A percentile compares a stretch with the other conserved stretches of the same genome.
Evolutionary conservation across 2,888 invertebrate species (phyloP).

Genomic region (Athalia rosae): DNA sequence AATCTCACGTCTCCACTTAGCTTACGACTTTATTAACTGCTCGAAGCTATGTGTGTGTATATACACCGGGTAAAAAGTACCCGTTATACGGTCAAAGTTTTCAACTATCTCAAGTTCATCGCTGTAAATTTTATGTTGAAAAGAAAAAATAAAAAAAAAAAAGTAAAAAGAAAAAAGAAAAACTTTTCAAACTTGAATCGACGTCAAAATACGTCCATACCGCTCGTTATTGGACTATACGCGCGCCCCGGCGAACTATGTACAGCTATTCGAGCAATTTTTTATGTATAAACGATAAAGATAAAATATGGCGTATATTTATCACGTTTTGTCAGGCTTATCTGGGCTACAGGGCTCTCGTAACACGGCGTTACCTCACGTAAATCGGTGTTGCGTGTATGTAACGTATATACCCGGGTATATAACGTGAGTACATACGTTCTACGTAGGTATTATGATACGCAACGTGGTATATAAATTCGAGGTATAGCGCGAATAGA

Average conservation of each 20-base stretch:
- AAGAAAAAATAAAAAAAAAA: too few species aligned
- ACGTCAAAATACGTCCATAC: too few species aligned
- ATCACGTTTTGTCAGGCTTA: constrained; percentile 45
- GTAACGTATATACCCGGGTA: not conserved
- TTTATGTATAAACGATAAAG: constrained; percentile 27
- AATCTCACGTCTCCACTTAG: not conserved
- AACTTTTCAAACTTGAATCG: too few species aligned
- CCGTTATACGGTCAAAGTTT: too few species aligned
- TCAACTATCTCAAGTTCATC: too few species aligned
- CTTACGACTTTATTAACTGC: not conserved
- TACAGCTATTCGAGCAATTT: not conserved
- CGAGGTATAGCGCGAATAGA: not conserved
- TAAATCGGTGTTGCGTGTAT: constrained; percentile 2
- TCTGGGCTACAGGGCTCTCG: constrained; percentile 30
- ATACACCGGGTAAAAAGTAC: too few species aligned
- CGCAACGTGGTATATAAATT: not conserved
- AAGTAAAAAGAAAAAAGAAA: too few species aligned
- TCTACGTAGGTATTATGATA: not conserved
- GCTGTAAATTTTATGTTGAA: too few species aligned
- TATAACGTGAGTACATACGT: constrained; percentile 2
- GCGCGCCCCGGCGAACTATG: not conserved
- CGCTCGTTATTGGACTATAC: not conserved
- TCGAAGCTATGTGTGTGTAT: too few species aligned
- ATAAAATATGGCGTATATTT: constrained; percentile 43
- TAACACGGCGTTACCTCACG: constrained; percentile 15